Evolutionary conservation across 2,888 invertebrate species (phyloP).

Genomic region (Dolichomitus sp.): DNA sequence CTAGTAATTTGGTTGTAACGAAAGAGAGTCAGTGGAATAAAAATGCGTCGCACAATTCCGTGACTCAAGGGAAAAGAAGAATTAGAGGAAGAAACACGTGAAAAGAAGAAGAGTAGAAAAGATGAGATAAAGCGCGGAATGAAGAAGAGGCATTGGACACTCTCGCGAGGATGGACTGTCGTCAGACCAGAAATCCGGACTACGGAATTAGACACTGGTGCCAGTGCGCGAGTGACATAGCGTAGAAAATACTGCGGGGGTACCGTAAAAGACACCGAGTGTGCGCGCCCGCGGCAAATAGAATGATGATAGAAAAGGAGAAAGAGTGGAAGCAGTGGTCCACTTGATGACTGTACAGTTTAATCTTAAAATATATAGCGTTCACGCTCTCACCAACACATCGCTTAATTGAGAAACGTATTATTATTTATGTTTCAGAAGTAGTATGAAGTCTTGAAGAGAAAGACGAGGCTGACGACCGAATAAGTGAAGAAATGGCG

Average conservation of each 20-base stretch:
- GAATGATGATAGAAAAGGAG: slow-evolving; percentile 13
- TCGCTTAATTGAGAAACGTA: slow-evolving; percentile 16
- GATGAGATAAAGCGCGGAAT: slow-evolving; percentile 42
- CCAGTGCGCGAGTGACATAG: slow-evolving; percentile 56
- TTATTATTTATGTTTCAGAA: slow-evolving; percentile 62
- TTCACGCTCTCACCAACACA: background rate
- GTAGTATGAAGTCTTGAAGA: slow-evolving; percentile 49
- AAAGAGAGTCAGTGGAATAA: slow-evolving; percentile 34
- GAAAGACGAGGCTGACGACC: background rate
- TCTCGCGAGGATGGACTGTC: slow-evolving; percentile 68
- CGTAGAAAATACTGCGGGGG: slow-evolving; percentile 62
- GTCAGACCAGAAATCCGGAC: slow-evolving; percentile 83
- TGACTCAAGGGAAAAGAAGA: slow-evolving; percentile 25
- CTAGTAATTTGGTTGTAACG: slow-evolving; percentile 55
- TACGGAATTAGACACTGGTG: slow-evolving; percentile 78
- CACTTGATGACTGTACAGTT: slow-evolving; percentile 7
- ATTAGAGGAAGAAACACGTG: slow-evolving; percentile 15
- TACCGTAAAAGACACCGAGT: slow-evolving; percentile 42
- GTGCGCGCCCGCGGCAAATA: slow-evolving; percentile 27
- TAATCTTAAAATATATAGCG: background rate
- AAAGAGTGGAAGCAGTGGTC: background rate
- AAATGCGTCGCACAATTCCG: background rate
- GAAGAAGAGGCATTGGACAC: slow-evolving; percentile 11
- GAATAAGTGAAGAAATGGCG: slow-evolving; percentile 77
- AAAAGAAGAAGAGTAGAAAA: slow-evolving; percentile 26